A percentile compares a stretch with the other conserved stretches of the same genome.
Conservation (phyloP, 2,113 vertebrate species). For the Callopanchax toddi region DNA sequence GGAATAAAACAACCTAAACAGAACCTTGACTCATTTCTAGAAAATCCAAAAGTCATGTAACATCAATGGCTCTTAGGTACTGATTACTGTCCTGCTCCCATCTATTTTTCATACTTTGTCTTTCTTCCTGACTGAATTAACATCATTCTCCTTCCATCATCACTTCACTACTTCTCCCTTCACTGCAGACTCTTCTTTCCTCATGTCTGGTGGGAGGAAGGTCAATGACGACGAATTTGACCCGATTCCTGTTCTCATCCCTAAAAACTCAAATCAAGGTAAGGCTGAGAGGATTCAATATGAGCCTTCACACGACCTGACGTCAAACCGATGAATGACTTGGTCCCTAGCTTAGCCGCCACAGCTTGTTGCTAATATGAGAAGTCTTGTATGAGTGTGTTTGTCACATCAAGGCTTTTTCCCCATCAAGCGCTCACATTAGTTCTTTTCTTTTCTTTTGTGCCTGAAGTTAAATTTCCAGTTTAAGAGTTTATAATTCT, state of each 20-base stretch:
- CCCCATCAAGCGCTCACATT: slow-evolving; percentile 55
- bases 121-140: slow-evolving; percentile 40
- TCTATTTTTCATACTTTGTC: slow-evolving; percentile 48
- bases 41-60: slow-evolving; percentile 37
- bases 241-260: slow-evolving; percentile 97
- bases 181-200: slow-evolving; percentile 93
- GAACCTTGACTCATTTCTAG: slow-evolving; percentile 43
- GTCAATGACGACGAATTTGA: slow-evolving; percentile 97
- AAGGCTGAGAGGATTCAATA: slow-evolving; percentile 75
- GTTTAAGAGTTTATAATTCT: slow-evolving; percentile 35
- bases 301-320: slow-evolving; percentile 45
- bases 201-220: slow-evolving; percentile 91
- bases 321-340: slow-evolving; percentile 35
- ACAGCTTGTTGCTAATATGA: slow-evolving; percentile 30
- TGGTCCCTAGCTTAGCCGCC: slow-evolving; percentile 15
- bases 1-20: background rate
- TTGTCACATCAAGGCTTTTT: slow-evolving; percentile 48
- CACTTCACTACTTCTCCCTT: slow-evolving; percentile 72
- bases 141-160: slow-evolving; percentile 42
- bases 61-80: slow-evolving; percentile 51
- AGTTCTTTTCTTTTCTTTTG: slow-evolving; percentile 35
- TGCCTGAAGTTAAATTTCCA: slow-evolving; percentile 30
- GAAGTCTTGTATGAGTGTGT: slow-evolving; percentile 44
- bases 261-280: slow-evolving; percentile 98
- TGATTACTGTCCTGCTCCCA: slow-evolving; percentile 32